These are phyloP conservation scores for Sarotherodon lohbergeri DNA, from an alignment of 2,113 vertebrate genomes.

Conservation along the genomic window DNA sequence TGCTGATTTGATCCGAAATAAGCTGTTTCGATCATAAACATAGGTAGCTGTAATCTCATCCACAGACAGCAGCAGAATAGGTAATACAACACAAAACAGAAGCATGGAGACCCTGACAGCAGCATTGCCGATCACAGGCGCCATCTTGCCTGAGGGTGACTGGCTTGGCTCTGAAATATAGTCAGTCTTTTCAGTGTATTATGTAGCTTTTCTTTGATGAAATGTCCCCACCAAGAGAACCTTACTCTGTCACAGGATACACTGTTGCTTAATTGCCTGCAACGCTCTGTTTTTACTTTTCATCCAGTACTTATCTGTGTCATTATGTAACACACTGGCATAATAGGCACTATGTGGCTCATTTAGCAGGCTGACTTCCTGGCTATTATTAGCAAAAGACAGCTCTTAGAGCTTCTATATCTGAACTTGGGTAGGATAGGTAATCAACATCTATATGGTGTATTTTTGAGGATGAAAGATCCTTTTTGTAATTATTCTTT, in stretches of 20 bases:
- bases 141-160: background rate
- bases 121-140: background rate
- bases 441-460: background rate
- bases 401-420: background rate
- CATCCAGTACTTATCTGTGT: background rate
- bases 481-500: background rate
- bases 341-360: background rate
- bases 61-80: background rate
- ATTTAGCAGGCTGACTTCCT: background rate
- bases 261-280: background rate
- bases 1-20: background rate
- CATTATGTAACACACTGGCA: background rate
- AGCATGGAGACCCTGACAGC: background rate
- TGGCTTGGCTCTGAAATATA: background rate
- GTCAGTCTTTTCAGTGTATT: background rate
- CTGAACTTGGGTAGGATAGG: background rate
- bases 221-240: background rate
- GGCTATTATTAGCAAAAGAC: background rate
- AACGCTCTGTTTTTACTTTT: background rate
- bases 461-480: background rate
- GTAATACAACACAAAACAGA: background rate
- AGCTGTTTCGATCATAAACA: background rate
- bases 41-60: background rate
- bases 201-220: background rate
- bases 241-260: background rate